These are phyloP conservation scores for Dasypolia templi DNA, from an alignment of 2,888 invertebrate genomes.

Conservation along the genomic window DNA sequence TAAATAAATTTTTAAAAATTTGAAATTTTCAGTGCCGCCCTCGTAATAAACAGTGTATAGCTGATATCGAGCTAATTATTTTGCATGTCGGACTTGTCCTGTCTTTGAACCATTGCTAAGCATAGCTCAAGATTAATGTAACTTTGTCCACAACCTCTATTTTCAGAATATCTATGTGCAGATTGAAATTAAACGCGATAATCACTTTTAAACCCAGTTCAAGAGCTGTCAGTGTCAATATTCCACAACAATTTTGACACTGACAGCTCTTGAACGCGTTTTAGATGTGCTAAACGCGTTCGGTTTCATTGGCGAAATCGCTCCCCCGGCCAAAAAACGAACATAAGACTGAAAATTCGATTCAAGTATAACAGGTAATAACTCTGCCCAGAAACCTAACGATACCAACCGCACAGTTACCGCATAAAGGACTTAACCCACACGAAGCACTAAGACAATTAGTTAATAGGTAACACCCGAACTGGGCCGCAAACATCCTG, in stretches of 20 bases:
- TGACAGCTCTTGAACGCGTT: no score
- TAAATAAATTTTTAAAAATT: no score
- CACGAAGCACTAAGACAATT: slow-evolving; percentile 38
- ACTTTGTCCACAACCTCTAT: background rate
- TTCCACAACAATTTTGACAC: no score
- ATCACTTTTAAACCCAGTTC: no score
- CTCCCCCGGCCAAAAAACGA: background rate
- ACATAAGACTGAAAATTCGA: background rate
- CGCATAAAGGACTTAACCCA: background rate
- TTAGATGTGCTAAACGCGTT: no score
- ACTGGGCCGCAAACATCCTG: slow-evolving; percentile 19
- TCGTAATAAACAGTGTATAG: no score
- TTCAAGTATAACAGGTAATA: background rate
- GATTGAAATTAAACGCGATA: no score
- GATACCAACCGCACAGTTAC: background rate
- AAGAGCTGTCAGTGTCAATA: no score
- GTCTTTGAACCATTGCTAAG: background rate
- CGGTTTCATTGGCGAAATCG: no score
- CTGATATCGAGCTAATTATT: background rate
- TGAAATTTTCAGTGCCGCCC: no score
- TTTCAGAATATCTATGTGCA: background rate
- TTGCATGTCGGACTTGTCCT: background rate
- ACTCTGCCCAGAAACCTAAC: background rate
- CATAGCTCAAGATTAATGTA: background rate
- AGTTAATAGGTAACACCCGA: slow-evolving; percentile 24